Conservation (phyloP, 2,797 vertebrate genomes). For the Eulemur albifrons region DNA sequence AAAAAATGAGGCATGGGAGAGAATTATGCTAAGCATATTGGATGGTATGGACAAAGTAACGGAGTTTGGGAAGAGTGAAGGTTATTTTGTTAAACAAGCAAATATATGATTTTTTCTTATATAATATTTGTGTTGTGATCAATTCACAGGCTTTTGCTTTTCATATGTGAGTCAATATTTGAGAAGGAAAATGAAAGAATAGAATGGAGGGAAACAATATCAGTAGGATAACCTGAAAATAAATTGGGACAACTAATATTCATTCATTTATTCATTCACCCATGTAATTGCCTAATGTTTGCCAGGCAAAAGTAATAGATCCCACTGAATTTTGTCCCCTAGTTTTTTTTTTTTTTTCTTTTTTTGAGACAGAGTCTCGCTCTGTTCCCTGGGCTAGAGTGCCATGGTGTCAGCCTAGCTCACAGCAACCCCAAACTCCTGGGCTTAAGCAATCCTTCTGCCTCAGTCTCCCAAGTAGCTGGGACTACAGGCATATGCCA, state of each 20-base stretch:
- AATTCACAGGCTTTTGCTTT: constrained; percentile 9
- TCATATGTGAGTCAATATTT: not conserved
- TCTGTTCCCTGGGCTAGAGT: no score
- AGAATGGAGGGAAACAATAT: not conserved
- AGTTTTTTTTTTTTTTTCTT: not conserved
- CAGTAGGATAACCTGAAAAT: not conserved
- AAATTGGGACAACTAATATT: not conserved
- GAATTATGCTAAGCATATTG: not conserved
- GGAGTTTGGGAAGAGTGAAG: not conserved
- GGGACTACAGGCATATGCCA: no score
- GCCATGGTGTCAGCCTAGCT: no score
- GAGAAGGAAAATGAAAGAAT: not conserved
- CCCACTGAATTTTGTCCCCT: not conserved
- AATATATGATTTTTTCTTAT: not conserved
- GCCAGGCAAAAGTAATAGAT: not conserved
- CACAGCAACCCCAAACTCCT: no score
- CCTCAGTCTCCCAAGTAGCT: no score
- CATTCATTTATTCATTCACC: not conserved
- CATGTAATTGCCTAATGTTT: not conserved
- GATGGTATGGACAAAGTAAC: not conserved
- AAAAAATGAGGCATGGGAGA: not conserved
- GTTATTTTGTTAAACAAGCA: not conserved
- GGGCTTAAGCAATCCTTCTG: no score
- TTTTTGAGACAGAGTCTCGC: no score
- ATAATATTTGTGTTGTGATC: not conserved